Base-by-base conservation (phyloP, 2,797 vertebrate genomes). In the Myotis planiceps region DNA sequence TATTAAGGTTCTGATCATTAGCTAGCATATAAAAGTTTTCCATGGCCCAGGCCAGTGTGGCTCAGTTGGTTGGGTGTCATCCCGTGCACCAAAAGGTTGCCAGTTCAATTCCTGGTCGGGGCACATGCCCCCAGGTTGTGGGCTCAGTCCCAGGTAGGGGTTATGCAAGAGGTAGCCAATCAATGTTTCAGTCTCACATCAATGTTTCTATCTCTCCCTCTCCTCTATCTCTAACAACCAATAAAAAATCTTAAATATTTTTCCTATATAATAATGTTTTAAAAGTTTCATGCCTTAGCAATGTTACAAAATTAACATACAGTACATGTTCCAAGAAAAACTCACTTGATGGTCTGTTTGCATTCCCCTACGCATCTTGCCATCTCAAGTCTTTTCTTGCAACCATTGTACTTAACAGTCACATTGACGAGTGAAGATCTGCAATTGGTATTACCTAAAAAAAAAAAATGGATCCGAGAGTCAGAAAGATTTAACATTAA, bases 351-450 rank as follows among this genome's bases (percentile, higher is more conserved):
- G 0, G 81, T 93, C 5, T 55, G 94, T 83, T 95, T 88, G 53
- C 97, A 98, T 12, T 97, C 92, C 12, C 97, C 97, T 65, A 7
- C 0, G 4, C 97, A 98, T 95, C 75, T 90, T 42, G 97, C 88
- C 97, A 98, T 98, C 79, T 80, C 23, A 1, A 96, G 3, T 47
- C 6, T 97, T 63, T 94, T 97, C 69, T 2, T 83, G 69, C 97
- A 98, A 4, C 95, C 92, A 9, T 78, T 96, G 71, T 93, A 96
- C 19, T 12, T 90, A 45, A 98, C 42, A 10, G 95, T 97, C 42
- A 98, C 97, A 15, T 94, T 97, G 65, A 98, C 75, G 0, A 21
- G 66, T 39, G 96, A 29, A 55, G 94, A 0, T 92, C 32, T 92
- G 27, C 97, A 98, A 1, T 16, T 18, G 10, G 53, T 75, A 4